Evolutionary conservation across 2,888 invertebrate species (phyloP), one percentile per base, ranked within the genome.

Genomic region (Hypomecis atomaria): DNA sequence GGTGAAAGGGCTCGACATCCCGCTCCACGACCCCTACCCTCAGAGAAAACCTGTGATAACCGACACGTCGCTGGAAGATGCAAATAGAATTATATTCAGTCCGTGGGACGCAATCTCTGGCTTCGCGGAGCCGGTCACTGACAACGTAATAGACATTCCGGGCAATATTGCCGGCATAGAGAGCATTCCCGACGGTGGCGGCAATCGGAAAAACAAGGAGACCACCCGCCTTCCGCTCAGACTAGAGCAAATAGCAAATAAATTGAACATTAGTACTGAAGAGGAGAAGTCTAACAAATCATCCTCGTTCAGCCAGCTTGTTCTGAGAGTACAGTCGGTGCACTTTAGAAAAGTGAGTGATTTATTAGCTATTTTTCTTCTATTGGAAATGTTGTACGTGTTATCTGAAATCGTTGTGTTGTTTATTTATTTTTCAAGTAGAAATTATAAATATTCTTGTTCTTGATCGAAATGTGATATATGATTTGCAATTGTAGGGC

Each of bases 71-170:
- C 85, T 92, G 65, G 92, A 92, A 83, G 90, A 92, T 81, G 92
- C 90, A 79, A 92, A 92, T 85, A 90, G 90, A 87, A 92, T 92
- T 83, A 92, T 92, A 88, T 92, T 92, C 83, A 92, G 92, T 83
- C 92, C 92, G 57, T 92, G 92, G 92, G 92, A 92, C 70, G 81
- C 92, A 78, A 86, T 92, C 78, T 87, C 91, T 61, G 88, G 90
- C 44, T 91, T 84, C 82, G 92, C 90, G 70, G 90, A 90, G 63
- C 76, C 87, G 44, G 90, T 85, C 69, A 92, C 91, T 74, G 90
- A 90, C 78, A 88, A 83, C 79, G 84, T 91, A 76, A 86, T 90
- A 84, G 91, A 91, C 82, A 88, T 92, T 82, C 90, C 90, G 37
- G 87, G 85, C 72, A 88, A 89, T 84, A 86, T 87, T 76, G 86